Evolutionary conservation across 2,113 vertebrate genomes (phyloP).

Genomic region (Cariama cristata): DNA sequence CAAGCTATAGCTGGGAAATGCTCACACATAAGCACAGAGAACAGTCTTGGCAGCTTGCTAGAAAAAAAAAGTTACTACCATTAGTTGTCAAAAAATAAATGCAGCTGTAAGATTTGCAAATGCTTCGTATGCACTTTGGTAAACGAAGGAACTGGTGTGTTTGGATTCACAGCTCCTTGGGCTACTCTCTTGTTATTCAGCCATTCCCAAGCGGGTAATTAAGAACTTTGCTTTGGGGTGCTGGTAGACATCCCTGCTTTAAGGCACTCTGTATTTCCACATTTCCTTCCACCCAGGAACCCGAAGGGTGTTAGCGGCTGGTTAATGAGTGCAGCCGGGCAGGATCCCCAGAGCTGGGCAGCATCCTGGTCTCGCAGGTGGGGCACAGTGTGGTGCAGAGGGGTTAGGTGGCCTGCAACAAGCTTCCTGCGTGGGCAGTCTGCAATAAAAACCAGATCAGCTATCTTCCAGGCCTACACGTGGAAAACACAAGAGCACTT

Average conservation of each 20-base stretch:
- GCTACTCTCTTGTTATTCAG: not conserved
- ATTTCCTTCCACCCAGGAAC: not conserved
- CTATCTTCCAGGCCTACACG: slow-evolving; percentile 14
- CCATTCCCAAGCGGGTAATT: not conserved
- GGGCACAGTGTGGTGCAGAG: not conserved
- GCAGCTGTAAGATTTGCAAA: not conserved
- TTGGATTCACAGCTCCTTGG: not conserved
- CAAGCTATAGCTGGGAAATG: not conserved
- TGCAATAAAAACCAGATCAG: not conserved
- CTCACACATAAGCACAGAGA: not conserved
- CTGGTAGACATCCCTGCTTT: not conserved
- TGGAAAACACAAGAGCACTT: not conserved
- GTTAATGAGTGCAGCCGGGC: not conserved
- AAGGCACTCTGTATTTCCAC: not conserved
- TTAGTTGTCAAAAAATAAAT: not conserved
- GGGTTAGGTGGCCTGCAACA: not conserved
- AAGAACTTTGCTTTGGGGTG: not conserved
- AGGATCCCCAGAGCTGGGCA: not conserved
- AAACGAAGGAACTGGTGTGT: not conserved
- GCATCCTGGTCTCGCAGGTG: not conserved
- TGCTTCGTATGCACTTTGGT: not conserved
- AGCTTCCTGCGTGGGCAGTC: not conserved
- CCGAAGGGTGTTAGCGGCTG: not conserved
- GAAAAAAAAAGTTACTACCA: not conserved
- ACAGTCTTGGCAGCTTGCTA: not conserved